Conservation (phyloP, 2,888 invertebrate species). For the Epirrhoe tristata region DNA sequence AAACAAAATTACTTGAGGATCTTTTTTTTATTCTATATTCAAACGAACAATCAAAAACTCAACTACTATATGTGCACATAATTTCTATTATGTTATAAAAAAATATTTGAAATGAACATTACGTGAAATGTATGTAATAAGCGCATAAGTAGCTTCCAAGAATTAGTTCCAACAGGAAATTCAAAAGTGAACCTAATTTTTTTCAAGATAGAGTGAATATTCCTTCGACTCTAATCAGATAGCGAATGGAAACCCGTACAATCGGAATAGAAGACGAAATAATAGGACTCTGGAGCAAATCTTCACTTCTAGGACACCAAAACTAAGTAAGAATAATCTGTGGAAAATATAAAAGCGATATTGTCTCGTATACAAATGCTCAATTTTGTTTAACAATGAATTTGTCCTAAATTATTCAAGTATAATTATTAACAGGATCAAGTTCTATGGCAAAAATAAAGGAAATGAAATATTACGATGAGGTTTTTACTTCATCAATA, state of each 20-base stretch:
- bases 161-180: not conserved
- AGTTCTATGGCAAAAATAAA: too few species aligned
- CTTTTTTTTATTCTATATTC: too few species aligned
- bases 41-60: too few species aligned
- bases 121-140: not conserved
- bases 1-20: too few species aligned
- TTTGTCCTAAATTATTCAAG: too few species aligned
- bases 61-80: too few species aligned
- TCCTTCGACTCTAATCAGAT: constrained; percentile 22
- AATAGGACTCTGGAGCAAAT: constrained; percentile 4
- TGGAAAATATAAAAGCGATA: not conserved
- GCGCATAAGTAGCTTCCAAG: not conserved
- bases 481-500: too few species aligned
- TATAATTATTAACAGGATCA: too few species aligned
- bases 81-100: too few species aligned
- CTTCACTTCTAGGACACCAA: not conserved
- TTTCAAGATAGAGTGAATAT: constrained; percentile 19
- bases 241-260: constrained; percentile 21
- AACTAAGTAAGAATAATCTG: not conserved
- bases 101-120: too few species aligned
- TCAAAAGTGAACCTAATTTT: not conserved
- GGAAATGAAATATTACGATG: too few species aligned
- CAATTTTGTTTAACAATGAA: not conserved
- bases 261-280: constrained; percentile 21
- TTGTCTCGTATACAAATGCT: not conserved